These are phyloP conservation scores for Embidobia sp. DNA, from an alignment of 2,888 invertebrate species.

Conservation along the genomic window DNA sequence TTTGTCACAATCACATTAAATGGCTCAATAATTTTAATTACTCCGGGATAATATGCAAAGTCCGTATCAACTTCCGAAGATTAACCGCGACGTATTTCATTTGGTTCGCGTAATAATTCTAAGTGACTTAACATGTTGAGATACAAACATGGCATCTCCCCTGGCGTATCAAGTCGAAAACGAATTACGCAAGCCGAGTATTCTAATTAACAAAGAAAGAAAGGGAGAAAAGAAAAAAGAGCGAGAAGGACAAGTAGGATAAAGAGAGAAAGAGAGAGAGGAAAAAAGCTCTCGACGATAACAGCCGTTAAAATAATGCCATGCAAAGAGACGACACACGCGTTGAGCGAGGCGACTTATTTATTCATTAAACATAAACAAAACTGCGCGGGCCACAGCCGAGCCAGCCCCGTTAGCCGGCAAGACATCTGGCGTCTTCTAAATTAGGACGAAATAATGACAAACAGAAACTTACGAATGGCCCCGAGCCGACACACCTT, in stretches of 20 bases:
- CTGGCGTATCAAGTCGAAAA: slow-evolving; percentile 31
- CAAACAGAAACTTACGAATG: slow-evolving; percentile 43
- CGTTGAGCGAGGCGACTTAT: slow-evolving; percentile 9
- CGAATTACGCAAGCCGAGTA: slow-evolving; percentile 19
- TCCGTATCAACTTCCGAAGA: slow-evolving; percentile 32
- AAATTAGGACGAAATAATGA: slow-evolving; percentile 56
- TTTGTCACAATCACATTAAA: slow-evolving; percentile 31
- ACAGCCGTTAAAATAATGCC: slow-evolving; percentile 2
- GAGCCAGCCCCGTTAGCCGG: slow-evolving; percentile 2
- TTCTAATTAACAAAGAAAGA: slow-evolving; percentile 27
- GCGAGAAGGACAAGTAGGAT: too few relatives aligned
- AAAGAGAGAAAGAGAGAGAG: too few relatives aligned
- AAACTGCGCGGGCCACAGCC: slow-evolving; percentile 1
- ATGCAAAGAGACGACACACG: slow-evolving; percentile 7
- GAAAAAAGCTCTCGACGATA: neutral
- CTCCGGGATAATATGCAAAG: slow-evolving; percentile 30
- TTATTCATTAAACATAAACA: slow-evolving; percentile 45
- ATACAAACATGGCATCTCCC: slow-evolving; percentile 21
- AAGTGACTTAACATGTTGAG: slow-evolving; percentile 40
- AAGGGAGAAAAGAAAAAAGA: too few relatives aligned
- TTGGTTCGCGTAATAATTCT: slow-evolving; percentile 32
- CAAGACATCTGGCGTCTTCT: slow-evolving; percentile 42
- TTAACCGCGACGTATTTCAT: slow-evolving; percentile 37
- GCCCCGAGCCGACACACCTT: slow-evolving; percentile 38
- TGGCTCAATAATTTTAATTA: slow-evolving; percentile 44